A percentile compares a stretch with the other conserved stretches of the same genome.
Conservation (phyloP, 2,797 vertebrate species). For the Ceryle rudis region DNA sequence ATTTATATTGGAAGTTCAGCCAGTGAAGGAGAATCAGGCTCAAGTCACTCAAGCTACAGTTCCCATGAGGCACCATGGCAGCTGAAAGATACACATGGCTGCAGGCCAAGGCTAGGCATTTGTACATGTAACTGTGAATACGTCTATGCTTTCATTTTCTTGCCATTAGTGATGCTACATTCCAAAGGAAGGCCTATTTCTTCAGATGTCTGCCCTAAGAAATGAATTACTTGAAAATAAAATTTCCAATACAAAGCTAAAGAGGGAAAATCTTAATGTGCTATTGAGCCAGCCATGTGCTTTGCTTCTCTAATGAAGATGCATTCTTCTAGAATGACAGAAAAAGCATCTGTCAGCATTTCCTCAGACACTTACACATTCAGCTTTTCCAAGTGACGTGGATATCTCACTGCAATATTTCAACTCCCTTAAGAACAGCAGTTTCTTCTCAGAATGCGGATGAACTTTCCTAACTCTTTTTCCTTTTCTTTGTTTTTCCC, state of each 20-base stretch:
- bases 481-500: conserved; percentile 15
- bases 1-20: neutral
- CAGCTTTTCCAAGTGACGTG: conserved; percentile 31
- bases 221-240: neutral
- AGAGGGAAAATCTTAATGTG: neutral
- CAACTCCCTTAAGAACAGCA: neutral
- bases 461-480: neutral
- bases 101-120: neutral
- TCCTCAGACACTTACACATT: neutral
- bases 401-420: neutral
- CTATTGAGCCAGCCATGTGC: neutral
- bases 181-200: neutral
- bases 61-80: neutral
- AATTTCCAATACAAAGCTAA: neutral
- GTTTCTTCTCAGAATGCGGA: neutral
- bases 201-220: neutral
- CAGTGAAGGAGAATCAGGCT: neutral
- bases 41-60: neutral
- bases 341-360: conserved; percentile 21
- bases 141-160: neutral
- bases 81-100: neutral
- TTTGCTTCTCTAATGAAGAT: neutral
- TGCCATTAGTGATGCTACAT: neutral
- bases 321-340: neutral
- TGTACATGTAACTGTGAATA: neutral